Percentiles rank a stretch among this genome's conserved stretches.
phyloP scores from a whole-genome alignment of 2,888 invertebrate genomes.

The Neoitamus cyanurus region DNA sequence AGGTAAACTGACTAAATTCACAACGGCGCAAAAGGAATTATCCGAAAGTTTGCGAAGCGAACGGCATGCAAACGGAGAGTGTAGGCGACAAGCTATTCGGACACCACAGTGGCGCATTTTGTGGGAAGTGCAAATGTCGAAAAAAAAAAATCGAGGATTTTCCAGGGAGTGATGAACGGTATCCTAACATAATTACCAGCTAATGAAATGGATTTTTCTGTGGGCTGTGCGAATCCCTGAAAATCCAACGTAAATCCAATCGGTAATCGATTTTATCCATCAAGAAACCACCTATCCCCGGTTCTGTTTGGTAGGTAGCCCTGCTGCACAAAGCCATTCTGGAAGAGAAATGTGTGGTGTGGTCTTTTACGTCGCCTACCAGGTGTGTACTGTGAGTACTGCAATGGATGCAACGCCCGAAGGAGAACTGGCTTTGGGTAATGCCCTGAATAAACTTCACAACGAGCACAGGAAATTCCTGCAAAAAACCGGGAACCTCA shows the following conservation, averaged over 20 bases:
- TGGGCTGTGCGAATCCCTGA: conserved; percentile 1
- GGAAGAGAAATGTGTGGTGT: neutral
- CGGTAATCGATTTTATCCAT: conserved; percentile 17
- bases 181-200: conserved; percentile 12
- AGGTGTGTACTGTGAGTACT: neutral
- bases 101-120: neutral
- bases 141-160: neutral
- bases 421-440: neutral
- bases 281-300: neutral
- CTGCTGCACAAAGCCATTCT: neutral
- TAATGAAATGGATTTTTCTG: conserved; percentile 30
- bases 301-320: neutral
- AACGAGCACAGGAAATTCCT: neutral
- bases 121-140: neutral
- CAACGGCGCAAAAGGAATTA: neutral
- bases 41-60: neutral
- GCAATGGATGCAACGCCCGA: neutral
- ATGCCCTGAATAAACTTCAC: conserved; percentile 10
- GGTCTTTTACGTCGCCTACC: neutral
- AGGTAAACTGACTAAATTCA: neutral
- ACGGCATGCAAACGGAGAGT: neutral
- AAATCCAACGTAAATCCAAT: conserved; percentile 16
- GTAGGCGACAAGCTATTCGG: neutral
- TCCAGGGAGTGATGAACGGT: neutral
- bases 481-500: neutral